Percentiles rank a stretch among this genome's conserved stretches.
Conservation (phyloP, 2,888 invertebrate species). For the Zygogramma bicolorata region DNA sequence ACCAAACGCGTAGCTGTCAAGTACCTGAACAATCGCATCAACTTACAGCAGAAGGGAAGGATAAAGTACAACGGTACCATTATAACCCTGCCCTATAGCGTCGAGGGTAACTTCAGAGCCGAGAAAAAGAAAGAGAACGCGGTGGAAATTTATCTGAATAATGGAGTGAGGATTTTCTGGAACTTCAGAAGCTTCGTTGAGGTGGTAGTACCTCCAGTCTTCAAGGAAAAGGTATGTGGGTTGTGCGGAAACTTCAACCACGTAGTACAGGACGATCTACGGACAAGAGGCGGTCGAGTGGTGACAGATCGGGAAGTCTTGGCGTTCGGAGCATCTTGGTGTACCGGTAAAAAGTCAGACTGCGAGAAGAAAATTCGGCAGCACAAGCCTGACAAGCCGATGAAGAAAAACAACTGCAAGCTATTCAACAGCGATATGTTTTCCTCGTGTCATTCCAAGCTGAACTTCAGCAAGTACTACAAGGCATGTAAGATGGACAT, state of each 20-base stretch:
- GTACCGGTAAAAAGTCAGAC: constrained; percentile 73
- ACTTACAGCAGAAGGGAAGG: constrained; percentile 87
- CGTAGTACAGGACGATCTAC: constrained; percentile 85
- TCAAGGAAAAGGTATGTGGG: constrained; percentile 86
- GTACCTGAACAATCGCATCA: constrained; percentile 80
- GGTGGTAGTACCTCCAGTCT: constrained; percentile 80
- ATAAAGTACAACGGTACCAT: constrained; percentile 87
- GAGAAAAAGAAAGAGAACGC: constrained; percentile 77
- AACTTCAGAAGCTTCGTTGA: constrained; percentile 94
- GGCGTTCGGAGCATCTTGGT: constrained; percentile 91
- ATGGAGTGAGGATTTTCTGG: constrained; percentile 90
- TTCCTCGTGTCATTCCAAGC: constrained; percentile 81
- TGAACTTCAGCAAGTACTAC: constrained; percentile 86
- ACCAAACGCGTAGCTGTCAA: constrained; percentile 89
- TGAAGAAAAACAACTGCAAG: constrained; percentile 53
- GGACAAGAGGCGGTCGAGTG: constrained; percentile 74
- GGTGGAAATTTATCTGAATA: constrained; percentile 75
- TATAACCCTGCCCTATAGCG: constrained; percentile 65
- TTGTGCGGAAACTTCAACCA: constrained; percentile 96
- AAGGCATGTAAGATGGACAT: constrained; percentile 84
- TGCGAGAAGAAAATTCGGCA: constrained; percentile 50
- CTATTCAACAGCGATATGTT: constrained; percentile 70
- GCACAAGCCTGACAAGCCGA: constrained; percentile 14
- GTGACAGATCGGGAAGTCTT: constrained; percentile 74
- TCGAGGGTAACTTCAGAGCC: constrained; percentile 70